These are phyloP conservation scores for Cryptophagus acutangulus DNA, from an alignment of 2,888 invertebrate species.

Conservation along the genomic window DNA sequence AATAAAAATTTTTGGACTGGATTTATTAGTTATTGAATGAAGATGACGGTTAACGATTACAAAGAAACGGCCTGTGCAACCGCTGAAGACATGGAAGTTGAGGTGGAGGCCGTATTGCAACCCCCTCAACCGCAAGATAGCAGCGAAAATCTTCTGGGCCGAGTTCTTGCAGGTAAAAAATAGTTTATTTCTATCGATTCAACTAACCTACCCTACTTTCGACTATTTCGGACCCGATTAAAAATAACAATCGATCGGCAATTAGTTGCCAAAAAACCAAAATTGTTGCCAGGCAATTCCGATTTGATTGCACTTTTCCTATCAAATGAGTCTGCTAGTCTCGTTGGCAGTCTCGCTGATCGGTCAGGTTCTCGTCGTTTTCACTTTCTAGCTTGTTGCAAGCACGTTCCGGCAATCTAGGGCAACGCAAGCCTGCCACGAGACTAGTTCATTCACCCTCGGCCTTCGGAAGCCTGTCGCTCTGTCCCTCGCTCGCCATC, in stretches of 20 bases:
- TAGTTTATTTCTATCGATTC: too few species aligned
- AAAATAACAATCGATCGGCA: slow-evolving; percentile 3
- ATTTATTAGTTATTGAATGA: slow-evolving; percentile 9
- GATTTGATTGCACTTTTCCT: slow-evolving; percentile 17
- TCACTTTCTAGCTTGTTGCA: slow-evolving; percentile 32
- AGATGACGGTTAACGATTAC: slow-evolving; percentile 56
- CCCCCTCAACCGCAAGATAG: slow-evolving; percentile 35
- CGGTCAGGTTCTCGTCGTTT: slow-evolving; percentile 34
- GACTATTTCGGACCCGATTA: not conserved
- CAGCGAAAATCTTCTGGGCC: slow-evolving; percentile 54
- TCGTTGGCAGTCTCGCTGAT: slow-evolving; percentile 12
- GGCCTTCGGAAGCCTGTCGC: slow-evolving; percentile 52
- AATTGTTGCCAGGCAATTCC: slow-evolving; percentile 6
- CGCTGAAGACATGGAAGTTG: slow-evolving; percentile 44
- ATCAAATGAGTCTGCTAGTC: slow-evolving; percentile 4
- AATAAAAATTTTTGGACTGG: slow-evolving; percentile 11
- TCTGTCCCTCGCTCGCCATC: slow-evolving; percentile 26
- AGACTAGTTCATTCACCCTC: slow-evolving; percentile 59
- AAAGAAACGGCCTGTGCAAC: slow-evolving; percentile 52
- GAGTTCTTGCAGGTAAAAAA: slow-evolving; percentile 55
- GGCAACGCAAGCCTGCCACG: slow-evolving; percentile 46
- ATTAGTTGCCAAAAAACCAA: not conserved
- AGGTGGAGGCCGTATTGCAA: slow-evolving; percentile 40
- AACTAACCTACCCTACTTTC: slow-evolving; percentile 16
- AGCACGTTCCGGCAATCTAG: slow-evolving; percentile 37